Conservation (phyloP, 2,888 invertebrate species). For the Azorinus chamasolen region DNA sequence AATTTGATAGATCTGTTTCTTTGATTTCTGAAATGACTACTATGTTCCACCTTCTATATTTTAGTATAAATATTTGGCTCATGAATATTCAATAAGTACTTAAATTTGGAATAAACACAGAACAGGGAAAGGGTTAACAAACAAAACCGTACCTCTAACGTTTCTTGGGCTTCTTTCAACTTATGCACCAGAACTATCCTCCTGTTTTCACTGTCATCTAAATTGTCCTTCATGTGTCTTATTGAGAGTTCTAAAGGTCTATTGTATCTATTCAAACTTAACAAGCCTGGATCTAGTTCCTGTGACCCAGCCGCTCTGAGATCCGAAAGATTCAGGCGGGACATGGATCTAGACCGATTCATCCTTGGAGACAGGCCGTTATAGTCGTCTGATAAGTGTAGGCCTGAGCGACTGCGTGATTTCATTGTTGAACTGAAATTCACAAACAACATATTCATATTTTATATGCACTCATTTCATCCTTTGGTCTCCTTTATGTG, state of each 20-base stretch:
- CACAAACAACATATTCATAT: no score
- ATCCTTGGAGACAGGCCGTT: conserved; percentile 63
- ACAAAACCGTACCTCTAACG: conserved; percentile 82
- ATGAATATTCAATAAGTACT: no score
- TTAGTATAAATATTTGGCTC: no score
- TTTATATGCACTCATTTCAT: background rate
- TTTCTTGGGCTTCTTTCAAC: conserved; percentile 83
- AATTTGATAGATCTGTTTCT: no score
- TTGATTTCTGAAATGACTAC: no score
- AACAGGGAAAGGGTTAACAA: no score
- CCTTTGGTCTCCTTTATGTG: background rate
- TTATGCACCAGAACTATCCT: conserved; percentile 80
- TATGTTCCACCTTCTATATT: no score
- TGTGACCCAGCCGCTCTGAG: conserved; percentile 41
- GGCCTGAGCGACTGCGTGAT: conserved; percentile 64
- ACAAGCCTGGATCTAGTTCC: conserved; percentile 60
- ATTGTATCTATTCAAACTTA: conserved; percentile 41
- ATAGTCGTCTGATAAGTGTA: conserved; percentile 68
- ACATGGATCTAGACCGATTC: conserved; percentile 74
- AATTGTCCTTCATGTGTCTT: conserved; percentile 67
- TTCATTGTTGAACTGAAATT: conserved; percentile 70
- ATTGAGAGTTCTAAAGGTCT: conserved; percentile 68
- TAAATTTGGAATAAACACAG: no score
- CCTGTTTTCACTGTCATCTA: conserved; percentile 83
- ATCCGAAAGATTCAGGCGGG: conserved; percentile 65